Percentiles rank a stretch among this genome's conserved stretches.
Conservation (phyloP, 2,797 vertebrate species). For the Neostethus bicornis region DNA sequence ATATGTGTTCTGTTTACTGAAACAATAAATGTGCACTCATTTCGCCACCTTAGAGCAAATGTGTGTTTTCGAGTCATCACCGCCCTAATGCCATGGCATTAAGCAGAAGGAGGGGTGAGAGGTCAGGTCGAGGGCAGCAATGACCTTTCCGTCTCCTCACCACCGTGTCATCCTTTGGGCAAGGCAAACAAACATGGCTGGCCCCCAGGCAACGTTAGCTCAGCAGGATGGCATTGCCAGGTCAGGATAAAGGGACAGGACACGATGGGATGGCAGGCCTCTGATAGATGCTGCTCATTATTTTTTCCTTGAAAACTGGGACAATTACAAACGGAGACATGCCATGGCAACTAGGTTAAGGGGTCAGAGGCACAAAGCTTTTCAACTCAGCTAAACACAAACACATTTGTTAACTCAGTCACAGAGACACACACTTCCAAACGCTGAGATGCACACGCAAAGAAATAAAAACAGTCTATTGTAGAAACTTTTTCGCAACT, state of each 20-base stretch:
- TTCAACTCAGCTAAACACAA: conserved; percentile 44
- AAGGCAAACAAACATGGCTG: conserved; percentile 77
- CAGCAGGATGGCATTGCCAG: conserved; percentile 71
- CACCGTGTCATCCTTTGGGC: conserved; percentile 73
- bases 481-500: conserved; percentile 23
- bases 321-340: conserved; percentile 70
- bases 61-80: conserved; percentile 63
- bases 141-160: conserved; percentile 72
- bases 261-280: conserved; percentile 63
- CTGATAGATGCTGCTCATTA: conserved; percentile 76
- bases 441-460: conserved; percentile 15
- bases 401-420: conserved; percentile 50
- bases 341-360: conserved; percentile 54
- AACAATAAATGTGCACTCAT: conserved; percentile 31
- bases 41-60: conserved; percentile 46
- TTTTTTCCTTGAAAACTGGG: conserved; percentile 68
- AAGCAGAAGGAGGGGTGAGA: conserved; percentile 73
- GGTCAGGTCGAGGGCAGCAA: conserved; percentile 72
- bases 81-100: conserved; percentile 63
- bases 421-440: conserved; percentile 16
- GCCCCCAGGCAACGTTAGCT: conserved; percentile 65
- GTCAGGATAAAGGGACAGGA: conserved; percentile 68
- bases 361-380: conserved; percentile 59
- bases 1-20: conserved; percentile 13
- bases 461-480: conserved; percentile 28